Percentiles rank a stretch among this genome's conserved stretches.
Conservation (phyloP, 2,797 vertebrate genomes). For the Tenualosa ilisha region DNA sequence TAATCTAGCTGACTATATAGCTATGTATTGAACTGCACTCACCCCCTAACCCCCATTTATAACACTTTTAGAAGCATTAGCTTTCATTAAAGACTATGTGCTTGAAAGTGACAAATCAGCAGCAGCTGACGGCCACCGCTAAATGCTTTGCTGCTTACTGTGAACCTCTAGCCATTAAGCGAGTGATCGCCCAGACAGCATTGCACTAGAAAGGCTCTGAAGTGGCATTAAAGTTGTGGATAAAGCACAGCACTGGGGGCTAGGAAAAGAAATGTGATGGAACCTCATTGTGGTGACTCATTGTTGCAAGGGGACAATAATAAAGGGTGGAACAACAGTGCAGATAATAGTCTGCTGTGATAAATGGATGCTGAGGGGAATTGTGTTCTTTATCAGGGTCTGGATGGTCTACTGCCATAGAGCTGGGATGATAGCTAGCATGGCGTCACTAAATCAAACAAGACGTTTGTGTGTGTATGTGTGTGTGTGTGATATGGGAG, state of each 20-base stretch:
- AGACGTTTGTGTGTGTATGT: not conserved
- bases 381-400: constrained; percentile 2
- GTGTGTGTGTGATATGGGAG: not conserved
- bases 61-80: not conserved
- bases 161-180: not conserved
- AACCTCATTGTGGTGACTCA: constrained; percentile 12
- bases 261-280: not conserved
- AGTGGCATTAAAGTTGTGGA: not conserved
- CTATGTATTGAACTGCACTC: not conserved
- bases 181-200: not conserved
- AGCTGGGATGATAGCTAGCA: not conserved
- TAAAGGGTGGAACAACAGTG: not conserved
- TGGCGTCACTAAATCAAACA: not conserved
- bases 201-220: not conserved
- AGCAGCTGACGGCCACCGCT: not conserved
- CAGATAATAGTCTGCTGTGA: not conserved
- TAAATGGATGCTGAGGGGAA: not conserved
- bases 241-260: not conserved
- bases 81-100: not conserved
- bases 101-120: constrained; percentile 4
- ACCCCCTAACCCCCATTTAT: not conserved
- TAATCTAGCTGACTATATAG: not conserved
- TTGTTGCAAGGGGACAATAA: constrained; percentile 4
- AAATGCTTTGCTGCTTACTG: constrained; percentile 2
- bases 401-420: constrained; percentile 5